Percentiles rank a stretch among this genome's conserved stretches.
These are phyloP conservation scores for Furcula furcula DNA, from an alignment of 2,888 invertebrate species.

Conservation along the genomic window DNA sequence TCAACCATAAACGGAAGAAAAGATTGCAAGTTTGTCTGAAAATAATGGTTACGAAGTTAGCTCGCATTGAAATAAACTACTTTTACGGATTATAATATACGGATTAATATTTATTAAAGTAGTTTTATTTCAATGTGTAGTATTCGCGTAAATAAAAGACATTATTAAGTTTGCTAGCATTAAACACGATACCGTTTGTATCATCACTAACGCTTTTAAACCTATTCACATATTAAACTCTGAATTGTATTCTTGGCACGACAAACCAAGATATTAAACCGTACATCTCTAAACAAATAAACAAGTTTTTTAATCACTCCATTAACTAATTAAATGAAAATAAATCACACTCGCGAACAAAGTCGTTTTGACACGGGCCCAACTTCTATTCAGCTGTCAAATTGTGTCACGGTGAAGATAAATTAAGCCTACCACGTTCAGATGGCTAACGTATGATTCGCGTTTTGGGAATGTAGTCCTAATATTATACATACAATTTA, in stretches of 20 bases:
- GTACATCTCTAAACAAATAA: background rate
- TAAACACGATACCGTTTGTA: too few relatives aligned
- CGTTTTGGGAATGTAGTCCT: background rate
- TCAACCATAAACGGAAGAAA: too few relatives aligned
- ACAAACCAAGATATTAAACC: background rate
- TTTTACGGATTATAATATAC: too few relatives aligned
- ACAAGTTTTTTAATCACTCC: slow-evolving; percentile 1
- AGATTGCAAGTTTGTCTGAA: too few relatives aligned
- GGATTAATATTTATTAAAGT: too few relatives aligned
- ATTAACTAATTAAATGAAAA: slow-evolving; percentile 5
- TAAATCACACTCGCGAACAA: slow-evolving; percentile 2
- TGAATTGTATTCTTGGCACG: background rate
- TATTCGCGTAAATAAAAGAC: too few relatives aligned
- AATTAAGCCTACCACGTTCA: slow-evolving; percentile 17
- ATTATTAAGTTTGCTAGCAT: too few relatives aligned
- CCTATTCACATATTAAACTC: background rate
- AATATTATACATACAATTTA: too few relatives aligned
- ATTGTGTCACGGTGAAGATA: slow-evolving; percentile 21
- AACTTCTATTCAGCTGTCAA: slow-evolving; percentile 14
- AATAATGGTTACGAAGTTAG: too few relatives aligned
- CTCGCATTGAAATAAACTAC: too few relatives aligned
- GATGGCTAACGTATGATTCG: background rate
- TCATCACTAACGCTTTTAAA: background rate
- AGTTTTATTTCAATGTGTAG: too few relatives aligned
- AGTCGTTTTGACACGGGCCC: slow-evolving; percentile 5